These are phyloP conservation scores for Columba janthina DNA, from an alignment of 2,113 vertebrate genomes.

Conservation along the genomic window DNA sequence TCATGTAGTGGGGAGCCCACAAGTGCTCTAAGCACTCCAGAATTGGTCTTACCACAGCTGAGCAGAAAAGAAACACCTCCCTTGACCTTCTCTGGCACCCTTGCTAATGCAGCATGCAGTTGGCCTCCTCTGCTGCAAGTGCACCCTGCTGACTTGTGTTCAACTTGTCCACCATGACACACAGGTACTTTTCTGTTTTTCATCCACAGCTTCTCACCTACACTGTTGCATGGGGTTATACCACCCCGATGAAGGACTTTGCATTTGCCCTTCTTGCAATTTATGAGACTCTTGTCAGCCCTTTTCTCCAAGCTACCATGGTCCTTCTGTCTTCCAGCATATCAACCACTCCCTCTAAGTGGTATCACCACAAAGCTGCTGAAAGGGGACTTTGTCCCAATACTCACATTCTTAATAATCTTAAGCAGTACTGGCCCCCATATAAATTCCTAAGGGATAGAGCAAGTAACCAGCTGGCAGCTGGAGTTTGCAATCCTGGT, in stretches of 20 bases:
- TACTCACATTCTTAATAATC: rapidly evolving
- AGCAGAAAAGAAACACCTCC: neutral
- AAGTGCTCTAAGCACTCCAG: neutral
- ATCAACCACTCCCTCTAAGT: neutral
- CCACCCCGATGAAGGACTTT: neutral
- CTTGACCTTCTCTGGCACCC: neutral
- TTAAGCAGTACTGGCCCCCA: no score
- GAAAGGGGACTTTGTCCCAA: neutral
- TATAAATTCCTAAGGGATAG: neutral
- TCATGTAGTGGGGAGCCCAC: neutral
- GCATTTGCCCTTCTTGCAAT: neutral
- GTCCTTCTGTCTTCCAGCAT: neutral
- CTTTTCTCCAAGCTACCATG: neutral
- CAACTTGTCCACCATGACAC: neutral
- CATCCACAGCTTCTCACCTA: neutral
- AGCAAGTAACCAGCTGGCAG: neutral
- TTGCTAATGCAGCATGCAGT: neutral
- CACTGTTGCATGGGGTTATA: neutral
- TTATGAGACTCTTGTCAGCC: neutral
- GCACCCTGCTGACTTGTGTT: neutral
- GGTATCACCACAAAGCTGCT: neutral
- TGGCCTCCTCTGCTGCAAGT: neutral
- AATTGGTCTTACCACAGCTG: neutral
- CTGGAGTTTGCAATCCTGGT: neutral
- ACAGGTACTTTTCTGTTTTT: neutral